Evolutionary conservation across 2,888 invertebrate species (phyloP).

Genomic region (Dascillus cervinus): DNA sequence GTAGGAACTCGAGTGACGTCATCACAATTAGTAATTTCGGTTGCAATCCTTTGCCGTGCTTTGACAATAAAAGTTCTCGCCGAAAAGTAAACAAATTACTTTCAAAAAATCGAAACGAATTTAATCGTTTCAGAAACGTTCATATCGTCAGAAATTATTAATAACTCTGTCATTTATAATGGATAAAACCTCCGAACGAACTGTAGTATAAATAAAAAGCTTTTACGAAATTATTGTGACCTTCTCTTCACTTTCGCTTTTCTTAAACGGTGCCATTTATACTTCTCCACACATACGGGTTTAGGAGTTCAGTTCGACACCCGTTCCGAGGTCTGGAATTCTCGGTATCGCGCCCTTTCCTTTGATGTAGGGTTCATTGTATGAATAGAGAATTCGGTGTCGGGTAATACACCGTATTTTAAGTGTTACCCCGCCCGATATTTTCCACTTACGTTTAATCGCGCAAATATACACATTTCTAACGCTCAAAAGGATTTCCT

Average conservation of each 20-base stretch:
- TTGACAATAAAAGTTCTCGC: constrained; percentile 12
- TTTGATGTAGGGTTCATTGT: constrained; percentile 12
- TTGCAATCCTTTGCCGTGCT: constrained; percentile 9
- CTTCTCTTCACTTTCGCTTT: constrained; percentile 1
- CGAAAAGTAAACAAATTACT: too few species aligned
- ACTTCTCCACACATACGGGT: constrained; percentile 3
- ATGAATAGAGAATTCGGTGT: constrained; percentile 8
- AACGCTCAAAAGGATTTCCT: too few species aligned
- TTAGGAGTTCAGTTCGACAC: constrained; percentile 3
- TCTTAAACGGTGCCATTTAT: constrained; percentile 4
- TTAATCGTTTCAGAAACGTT: too few species aligned
- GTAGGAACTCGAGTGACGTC: constrained; percentile 18
- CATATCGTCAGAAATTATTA: too few species aligned
- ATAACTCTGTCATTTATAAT: too few species aligned
- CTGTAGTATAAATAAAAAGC: too few species aligned
- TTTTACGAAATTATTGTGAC: too few species aligned
- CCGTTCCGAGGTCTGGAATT: constrained; percentile 9
- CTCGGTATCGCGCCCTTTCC: constrained; percentile 5
- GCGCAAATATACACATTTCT: too few species aligned
- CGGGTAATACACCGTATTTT: constrained; percentile 6
- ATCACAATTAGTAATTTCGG: constrained; percentile 21
- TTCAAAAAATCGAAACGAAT: too few species aligned
- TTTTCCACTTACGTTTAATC: too few species aligned
- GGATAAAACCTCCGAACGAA: too few species aligned
- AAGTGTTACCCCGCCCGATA: constrained; percentile 7